These are phyloP conservation scores for Chydorus sphaericus DNA, from an alignment of 2,888 invertebrate species.

Conservation along the genomic window DNA sequence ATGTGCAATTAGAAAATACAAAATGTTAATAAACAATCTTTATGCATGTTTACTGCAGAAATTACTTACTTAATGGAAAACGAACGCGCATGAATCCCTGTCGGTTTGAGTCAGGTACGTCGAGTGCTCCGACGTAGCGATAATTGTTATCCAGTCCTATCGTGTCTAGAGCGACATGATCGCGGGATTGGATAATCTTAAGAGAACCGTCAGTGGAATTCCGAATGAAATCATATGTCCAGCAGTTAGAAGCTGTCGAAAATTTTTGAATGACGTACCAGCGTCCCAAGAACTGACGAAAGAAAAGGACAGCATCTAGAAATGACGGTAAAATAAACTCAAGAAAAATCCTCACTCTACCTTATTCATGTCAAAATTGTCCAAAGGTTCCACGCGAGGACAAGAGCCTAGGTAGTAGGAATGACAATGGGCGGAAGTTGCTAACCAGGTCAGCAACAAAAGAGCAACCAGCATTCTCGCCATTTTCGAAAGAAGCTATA, in stretches of 20 bases:
- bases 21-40: background rate
- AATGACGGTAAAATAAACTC: constrained; percentile 16
- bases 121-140: constrained; percentile 55
- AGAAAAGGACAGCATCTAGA: too few relatives aligned
- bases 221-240: constrained; percentile 59
- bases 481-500: background rate
- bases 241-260: constrained; percentile 60
- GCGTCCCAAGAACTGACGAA: constrained; percentile 51
- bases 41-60: background rate
- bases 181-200: constrained; percentile 52
- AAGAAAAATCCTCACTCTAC: constrained; percentile 31
- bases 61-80: constrained; percentile 60
- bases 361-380: constrained; percentile 55
- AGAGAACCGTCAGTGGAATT: constrained; percentile 42
- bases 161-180: constrained; percentile 43
- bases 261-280: constrained; percentile 76
- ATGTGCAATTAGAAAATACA: background rate
- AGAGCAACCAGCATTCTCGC: background rate
- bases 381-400: constrained; percentile 55
- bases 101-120: constrained; percentile 33
- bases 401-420: constrained; percentile 59
- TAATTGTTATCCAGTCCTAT: constrained; percentile 65
- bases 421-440: constrained; percentile 33
- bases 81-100: constrained; percentile 57
- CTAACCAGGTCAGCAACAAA: background rate